phyloP scores from a whole-genome alignment of 2,113 vertebrate species.

The Mustela nigripes region DNA sequence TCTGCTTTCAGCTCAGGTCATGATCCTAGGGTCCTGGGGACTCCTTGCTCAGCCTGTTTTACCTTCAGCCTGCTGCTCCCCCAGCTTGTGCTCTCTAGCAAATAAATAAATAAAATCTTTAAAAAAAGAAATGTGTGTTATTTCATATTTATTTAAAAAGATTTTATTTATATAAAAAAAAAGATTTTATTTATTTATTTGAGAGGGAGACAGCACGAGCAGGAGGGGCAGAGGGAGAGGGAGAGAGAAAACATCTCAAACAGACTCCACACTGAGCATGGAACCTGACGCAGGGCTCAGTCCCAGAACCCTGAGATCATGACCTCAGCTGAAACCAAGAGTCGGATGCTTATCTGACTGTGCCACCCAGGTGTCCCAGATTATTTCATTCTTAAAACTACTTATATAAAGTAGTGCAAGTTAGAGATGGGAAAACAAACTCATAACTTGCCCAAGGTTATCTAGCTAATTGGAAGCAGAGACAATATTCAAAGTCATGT shows the following conservation, averaged over 20 bases:
- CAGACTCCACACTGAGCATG: background rate
- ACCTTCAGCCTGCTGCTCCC: too few species aligned
- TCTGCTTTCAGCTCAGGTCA: too few species aligned
- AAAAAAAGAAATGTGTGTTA: background rate
- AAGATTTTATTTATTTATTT: background rate
- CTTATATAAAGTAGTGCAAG: background rate
- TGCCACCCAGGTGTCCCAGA: background rate
- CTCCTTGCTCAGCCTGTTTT: too few species aligned
- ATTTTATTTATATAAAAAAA: background rate
- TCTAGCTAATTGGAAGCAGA: background rate
- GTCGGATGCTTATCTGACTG: background rate
- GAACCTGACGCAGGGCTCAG: background rate
- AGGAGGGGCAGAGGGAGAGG: background rate
- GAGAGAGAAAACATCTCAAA: background rate
- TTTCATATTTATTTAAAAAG: background rate
- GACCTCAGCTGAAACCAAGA: background rate
- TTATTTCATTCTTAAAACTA: conserved; percentile 55
- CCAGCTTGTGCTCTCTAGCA: too few species aligned
- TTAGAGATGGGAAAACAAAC: background rate
- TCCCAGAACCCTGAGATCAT: background rate
- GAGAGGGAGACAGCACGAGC: background rate
- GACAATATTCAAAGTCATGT: background rate
- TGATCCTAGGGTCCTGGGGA: too few species aligned
- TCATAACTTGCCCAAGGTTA: background rate
- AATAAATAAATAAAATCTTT: too few species aligned